phyloP scores from a whole-genome alignment of 1,140 invertebrate genomes.

The Heliconius melpomene region DNA sequence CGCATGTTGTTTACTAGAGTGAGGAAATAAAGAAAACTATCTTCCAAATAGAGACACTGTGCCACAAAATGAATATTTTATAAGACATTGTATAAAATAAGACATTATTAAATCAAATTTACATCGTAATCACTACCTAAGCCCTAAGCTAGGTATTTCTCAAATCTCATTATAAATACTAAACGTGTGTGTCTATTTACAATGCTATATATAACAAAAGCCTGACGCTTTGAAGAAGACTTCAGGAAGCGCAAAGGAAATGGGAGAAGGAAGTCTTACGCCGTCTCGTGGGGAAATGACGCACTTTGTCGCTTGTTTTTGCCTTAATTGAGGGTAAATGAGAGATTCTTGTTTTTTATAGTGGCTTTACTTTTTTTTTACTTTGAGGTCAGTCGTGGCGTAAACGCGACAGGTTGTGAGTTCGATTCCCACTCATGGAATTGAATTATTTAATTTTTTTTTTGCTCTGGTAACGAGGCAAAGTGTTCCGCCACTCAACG shows the following conservation, averaged over 20 bases:
- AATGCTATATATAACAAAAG: slow-evolving; percentile 6
- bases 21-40: too few species aligned
- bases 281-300: slow-evolving; percentile 37
- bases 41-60: too few species aligned
- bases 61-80: too few species aligned
- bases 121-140: background rate
- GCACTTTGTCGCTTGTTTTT: slow-evolving; percentile 32
- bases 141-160: background rate
- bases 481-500: too few species aligned
- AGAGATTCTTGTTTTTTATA: background rate
- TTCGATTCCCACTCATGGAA: too few species aligned
- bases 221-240: slow-evolving; percentile 31
- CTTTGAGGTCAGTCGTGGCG: background rate
- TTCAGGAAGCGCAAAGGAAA: slow-evolving; percentile 37
- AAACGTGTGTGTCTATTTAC: slow-evolving; percentile 7
- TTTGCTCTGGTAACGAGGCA: too few species aligned
- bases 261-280: slow-evolving; percentile 33
- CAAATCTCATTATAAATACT: background rate
- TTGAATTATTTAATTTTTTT: too few species aligned
- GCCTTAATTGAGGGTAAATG: slow-evolving; percentile 10
- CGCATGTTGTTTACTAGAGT: too few species aligned
- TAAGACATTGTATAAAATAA: too few species aligned
- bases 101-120: too few species aligned
- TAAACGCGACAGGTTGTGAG: too few species aligned
- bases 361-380: background rate